Evolutionary conservation across 2,888 invertebrate genomes (phyloP).

Genomic region (Bruchidius siliquastri): DNA sequence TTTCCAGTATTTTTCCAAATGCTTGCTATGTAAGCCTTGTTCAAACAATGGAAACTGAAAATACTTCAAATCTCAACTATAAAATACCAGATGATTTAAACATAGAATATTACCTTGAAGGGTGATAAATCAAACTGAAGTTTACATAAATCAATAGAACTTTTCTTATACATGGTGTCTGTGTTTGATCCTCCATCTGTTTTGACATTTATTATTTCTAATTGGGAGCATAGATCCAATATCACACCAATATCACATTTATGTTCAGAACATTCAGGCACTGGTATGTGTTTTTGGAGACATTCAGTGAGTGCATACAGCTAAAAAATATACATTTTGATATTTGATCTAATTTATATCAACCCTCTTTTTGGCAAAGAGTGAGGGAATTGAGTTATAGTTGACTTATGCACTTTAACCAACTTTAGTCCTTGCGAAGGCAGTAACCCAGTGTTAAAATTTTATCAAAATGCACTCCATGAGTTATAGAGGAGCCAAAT

Average conservation of each 20-base stretch:
- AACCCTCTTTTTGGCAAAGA: too few relatives aligned
- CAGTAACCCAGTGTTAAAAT: too few relatives aligned
- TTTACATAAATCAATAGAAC: slow-evolving; percentile 78
- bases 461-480: too few relatives aligned
- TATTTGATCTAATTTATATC: too few relatives aligned
- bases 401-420: too few relatives aligned
- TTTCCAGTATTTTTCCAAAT: too few relatives aligned
- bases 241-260: slow-evolving; percentile 88
- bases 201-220: slow-evolving; percentile 60
- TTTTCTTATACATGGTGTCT: slow-evolving; percentile 53
- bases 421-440: too few relatives aligned
- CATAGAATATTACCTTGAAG: slow-evolving; percentile 59
- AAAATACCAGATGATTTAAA: not conserved
- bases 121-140: slow-evolving; percentile 76
- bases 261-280: slow-evolving; percentile 70
- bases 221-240: slow-evolving; percentile 78
- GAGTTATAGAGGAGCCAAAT: too few relatives aligned
- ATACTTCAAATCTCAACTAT: too few relatives aligned
- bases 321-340: slow-evolving; percentile 51
- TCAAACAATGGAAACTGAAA: too few relatives aligned
- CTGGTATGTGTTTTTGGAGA: slow-evolving; percentile 79
- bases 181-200: slow-evolving; percentile 58
- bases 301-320: slow-evolving; percentile 86
- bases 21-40: too few relatives aligned
- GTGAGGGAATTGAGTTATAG: too few relatives aligned